phyloP scores from a whole-genome alignment of 2,113 vertebrate species.

The Stigmatopora nigra region DNA sequence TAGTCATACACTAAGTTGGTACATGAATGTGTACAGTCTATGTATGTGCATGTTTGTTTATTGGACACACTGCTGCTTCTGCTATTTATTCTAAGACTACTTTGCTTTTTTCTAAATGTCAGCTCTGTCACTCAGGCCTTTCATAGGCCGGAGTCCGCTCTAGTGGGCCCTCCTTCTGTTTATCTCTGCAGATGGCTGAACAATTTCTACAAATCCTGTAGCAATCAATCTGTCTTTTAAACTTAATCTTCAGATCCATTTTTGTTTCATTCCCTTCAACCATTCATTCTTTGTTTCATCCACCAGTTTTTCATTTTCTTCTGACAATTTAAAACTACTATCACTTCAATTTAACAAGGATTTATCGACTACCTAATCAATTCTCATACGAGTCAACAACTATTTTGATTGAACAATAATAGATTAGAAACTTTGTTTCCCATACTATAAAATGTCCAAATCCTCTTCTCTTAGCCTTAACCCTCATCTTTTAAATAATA shows the following conservation, averaged over 20 bases:
- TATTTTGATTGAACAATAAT: too few species aligned
- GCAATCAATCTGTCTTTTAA: constrained; percentile 14
- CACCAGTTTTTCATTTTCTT: constrained; percentile 6
- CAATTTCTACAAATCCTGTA: constrained; percentile 2
- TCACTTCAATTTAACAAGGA: not conserved
- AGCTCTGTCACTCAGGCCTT: constrained; percentile 64
- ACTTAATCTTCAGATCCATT: not conserved
- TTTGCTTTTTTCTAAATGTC: constrained; percentile 69
- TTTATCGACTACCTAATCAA: too few species aligned
- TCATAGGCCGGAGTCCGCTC: constrained; percentile 46
- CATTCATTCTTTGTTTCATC: not conserved
- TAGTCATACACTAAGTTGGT: constrained; percentile 14
- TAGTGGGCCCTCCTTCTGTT: constrained; percentile 49
- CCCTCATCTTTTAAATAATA: too few species aligned
- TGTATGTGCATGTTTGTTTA: constrained; percentile 21
- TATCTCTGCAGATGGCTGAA: constrained; percentile 62
- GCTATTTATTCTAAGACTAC: constrained; percentile 68
- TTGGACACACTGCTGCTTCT: constrained; percentile 25
- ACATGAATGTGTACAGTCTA: constrained; percentile 34
- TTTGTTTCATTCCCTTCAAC: not conserved
- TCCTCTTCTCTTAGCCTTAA: too few species aligned
- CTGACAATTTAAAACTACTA: not conserved
- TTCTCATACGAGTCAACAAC: too few species aligned
- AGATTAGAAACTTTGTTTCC: too few species aligned
- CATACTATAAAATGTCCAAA: too few species aligned